Percentiles rank a stretch among this genome's conserved stretches.
phyloP scores from a whole-genome alignment of 2,113 vertebrate species.

The Enhydra lutris region DNA sequence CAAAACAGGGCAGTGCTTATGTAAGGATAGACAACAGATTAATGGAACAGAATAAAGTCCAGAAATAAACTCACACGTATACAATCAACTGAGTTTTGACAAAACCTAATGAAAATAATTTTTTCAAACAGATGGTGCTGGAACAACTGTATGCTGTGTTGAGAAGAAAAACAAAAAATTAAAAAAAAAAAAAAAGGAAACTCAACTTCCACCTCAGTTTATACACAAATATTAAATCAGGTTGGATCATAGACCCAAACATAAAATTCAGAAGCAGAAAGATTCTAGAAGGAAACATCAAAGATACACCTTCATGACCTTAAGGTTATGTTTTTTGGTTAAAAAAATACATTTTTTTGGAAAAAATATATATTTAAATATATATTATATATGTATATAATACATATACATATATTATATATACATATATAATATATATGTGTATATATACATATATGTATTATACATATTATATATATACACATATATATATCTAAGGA shows the following conservation, averaged over 20 bases:
- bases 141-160: neutral
- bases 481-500: neutral
- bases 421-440: no score
- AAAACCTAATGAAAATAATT: neutral
- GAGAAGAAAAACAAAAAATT: no score
- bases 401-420: no score
- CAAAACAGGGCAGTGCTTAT: neutral
- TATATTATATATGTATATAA: no score
- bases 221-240: conserved; percentile 20
- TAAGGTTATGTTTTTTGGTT: neutral
- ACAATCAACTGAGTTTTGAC: neutral
- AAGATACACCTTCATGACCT: neutral
- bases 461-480: no score
- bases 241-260: neutral
- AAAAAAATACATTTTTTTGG: no score
- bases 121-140: neutral
- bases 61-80: neutral
- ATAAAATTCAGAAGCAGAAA: conserved; percentile 22
- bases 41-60: neutral
- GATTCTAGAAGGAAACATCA: neutral
- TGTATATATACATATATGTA: no score
- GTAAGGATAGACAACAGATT: neutral
- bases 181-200: neutral
- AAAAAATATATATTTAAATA: no score
- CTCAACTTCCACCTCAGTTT: neutral